These are phyloP conservation scores for Manis javanica DNA, from an alignment of 2,797 vertebrate species.

Conservation along the genomic window DNA sequence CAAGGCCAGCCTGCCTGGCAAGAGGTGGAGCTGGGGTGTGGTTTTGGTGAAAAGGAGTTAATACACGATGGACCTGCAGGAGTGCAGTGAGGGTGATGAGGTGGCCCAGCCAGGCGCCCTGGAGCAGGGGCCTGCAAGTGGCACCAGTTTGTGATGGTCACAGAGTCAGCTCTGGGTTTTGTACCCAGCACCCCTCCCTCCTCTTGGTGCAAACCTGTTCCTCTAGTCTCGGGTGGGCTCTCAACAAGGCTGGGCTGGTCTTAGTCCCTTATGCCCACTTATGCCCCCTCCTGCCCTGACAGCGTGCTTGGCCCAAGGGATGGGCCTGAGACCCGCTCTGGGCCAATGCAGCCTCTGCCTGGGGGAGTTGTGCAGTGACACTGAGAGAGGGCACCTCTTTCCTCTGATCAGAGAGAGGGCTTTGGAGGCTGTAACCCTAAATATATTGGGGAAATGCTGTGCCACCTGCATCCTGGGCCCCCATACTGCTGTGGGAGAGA, in stretches of 20 bases:
- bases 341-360: background rate
- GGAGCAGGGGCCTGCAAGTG: background rate
- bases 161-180: background rate
- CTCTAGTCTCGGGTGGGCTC: background rate
- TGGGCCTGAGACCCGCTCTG: background rate
- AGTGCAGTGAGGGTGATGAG: accelerated
- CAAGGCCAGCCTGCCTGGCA: background rate
- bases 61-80: accelerated
- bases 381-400: background rate
- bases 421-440: background rate
- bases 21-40: background rate
- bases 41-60: background rate
- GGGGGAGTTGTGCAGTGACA: background rate
- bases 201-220: background rate
- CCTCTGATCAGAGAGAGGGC: background rate
- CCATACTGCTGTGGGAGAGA: background rate
- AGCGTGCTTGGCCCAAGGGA: accelerated
- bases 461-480: accelerated
- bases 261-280: background rate
- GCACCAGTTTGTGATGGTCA: accelerated
- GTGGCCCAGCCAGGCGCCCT: background rate
- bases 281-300: no score
- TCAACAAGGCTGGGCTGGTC: background rate
- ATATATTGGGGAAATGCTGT: background rate
- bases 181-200: background rate